These are phyloP conservation scores for Andrena haemorrhoa DNA, from an alignment of 2,888 invertebrate species.

Conservation along the genomic window DNA sequence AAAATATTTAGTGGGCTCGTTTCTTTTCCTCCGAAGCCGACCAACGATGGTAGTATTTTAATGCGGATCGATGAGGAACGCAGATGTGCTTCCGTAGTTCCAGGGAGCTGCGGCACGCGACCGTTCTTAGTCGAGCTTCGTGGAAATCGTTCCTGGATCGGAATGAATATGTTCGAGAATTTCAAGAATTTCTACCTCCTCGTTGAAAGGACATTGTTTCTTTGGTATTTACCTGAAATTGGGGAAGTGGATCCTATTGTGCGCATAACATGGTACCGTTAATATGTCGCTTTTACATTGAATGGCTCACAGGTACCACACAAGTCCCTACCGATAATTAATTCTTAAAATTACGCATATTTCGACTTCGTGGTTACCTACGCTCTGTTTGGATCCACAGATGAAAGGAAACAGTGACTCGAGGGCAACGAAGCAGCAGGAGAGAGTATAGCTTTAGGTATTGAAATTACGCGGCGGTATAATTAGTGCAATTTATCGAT, in stretches of 20 bases:
- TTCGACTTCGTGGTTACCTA: too few species aligned
- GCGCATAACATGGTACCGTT: not conserved
- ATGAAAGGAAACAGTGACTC: not conserved
- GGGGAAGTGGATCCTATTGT: not conserved
- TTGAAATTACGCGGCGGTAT: constrained; percentile 33
- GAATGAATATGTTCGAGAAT: not conserved
- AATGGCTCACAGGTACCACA: too few species aligned
- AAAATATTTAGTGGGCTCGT: constrained; percentile 69
- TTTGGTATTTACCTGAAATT: not conserved
- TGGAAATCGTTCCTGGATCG: constrained; percentile 31
- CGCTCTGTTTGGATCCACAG: too few species aligned
- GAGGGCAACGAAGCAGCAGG: not conserved
- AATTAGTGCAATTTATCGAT: constrained; percentile 56
- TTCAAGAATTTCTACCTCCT: not conserved
- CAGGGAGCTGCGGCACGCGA: constrained; percentile 34
- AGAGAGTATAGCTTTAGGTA: not conserved
- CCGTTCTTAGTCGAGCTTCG: constrained; percentile 26
- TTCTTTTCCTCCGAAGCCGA: constrained; percentile 53
- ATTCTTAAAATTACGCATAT: too few species aligned
- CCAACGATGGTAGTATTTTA: constrained; percentile 63
- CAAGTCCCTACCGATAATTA: too few species aligned
- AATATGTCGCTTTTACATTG: too few species aligned
- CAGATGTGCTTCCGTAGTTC: constrained; percentile 58
- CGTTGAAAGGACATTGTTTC: not conserved
- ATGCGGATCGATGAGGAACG: constrained; percentile 69